Evolutionary conservation across 2,797 vertebrate genomes (phyloP).

Genomic region (Staurois parvus): DNA sequence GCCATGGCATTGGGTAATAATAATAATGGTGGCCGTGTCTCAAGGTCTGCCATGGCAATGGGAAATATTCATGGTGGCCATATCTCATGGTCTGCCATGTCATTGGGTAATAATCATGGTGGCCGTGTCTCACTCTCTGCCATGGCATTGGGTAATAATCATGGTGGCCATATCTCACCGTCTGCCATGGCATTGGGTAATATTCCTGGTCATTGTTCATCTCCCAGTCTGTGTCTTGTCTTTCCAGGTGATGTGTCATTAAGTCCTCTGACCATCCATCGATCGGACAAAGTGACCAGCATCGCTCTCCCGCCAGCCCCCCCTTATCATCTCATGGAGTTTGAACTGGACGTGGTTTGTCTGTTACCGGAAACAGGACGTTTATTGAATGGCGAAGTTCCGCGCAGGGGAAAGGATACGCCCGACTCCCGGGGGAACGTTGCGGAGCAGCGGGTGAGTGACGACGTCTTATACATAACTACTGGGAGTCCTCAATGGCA

Average conservation of each 20-base stretch:
- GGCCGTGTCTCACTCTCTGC: no score
- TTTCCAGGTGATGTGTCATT: slow-evolving; percentile 82
- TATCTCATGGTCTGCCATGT: no score
- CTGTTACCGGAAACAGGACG: slow-evolving; percentile 80
- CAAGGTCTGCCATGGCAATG: no score
- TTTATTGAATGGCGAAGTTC: slow-evolving; percentile 81
- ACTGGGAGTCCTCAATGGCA: neutral
- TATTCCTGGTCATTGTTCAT: no score
- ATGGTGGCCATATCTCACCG: no score
- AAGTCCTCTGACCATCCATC: slow-evolving; percentile 83
- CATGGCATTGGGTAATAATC: no score
- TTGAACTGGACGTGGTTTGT: slow-evolving; percentile 92
- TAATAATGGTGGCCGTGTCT: no score
- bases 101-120: no score
- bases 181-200: no score
- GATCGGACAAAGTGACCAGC: slow-evolving; percentile 94
- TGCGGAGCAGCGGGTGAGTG: neutral
- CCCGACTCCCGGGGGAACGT: slow-evolving; percentile 71
- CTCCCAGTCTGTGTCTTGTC: neutral
- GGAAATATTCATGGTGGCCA: no score
- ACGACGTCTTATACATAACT: neutral
- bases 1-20: no score
- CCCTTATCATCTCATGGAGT: slow-evolving; percentile 91
- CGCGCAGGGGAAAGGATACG: slow-evolving; percentile 78
- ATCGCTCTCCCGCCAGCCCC: slow-evolving; percentile 87